Evolutionary conservation across 2,888 invertebrate genomes (phyloP).

Genomic region (Erebia ligea): DNA sequence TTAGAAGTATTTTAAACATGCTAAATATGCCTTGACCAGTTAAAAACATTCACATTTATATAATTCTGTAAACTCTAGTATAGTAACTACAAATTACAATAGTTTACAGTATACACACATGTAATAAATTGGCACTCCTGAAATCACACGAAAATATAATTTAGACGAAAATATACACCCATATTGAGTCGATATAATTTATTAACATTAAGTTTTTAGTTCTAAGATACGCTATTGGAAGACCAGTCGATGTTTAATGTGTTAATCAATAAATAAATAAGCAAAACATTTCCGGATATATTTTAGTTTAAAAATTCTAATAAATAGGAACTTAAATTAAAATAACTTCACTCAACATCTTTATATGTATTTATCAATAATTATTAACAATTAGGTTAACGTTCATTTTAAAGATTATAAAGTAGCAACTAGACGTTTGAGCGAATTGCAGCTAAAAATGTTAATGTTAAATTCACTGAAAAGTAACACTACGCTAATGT

Average conservation of each 20-base stretch:
- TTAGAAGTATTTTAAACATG: slow-evolving; percentile 10
- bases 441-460: not conserved
- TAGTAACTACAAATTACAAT: slow-evolving; percentile 17
- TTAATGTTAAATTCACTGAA: slow-evolving; percentile 6
- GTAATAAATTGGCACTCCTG: slow-evolving; percentile 24
- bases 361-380: not conserved
- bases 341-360: not conserved
- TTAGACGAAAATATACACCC: slow-evolving; percentile 30
- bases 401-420: not conserved
- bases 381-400: not conserved
- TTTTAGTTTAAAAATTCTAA: not conserved
- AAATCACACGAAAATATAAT: slow-evolving; percentile 33
- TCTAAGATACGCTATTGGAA: slow-evolving; percentile 15
- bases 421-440: not conserved
- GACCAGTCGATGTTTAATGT: not conserved
- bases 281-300: not conserved
- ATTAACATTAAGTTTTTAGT: slow-evolving; percentile 9
- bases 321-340: not conserved
- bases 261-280: not conserved
- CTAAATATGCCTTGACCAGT: slow-evolving; percentile 15
- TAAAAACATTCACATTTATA: not conserved
- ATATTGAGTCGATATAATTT: slow-evolving; percentile 17
- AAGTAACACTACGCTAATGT: not conserved
- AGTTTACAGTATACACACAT: slow-evolving; percentile 13
- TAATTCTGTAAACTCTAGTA: slow-evolving; percentile 14